These are phyloP conservation scores for Delichon dasypus DNA, from an alignment of 2,797 vertebrate species.

Conservation along the genomic window DNA sequence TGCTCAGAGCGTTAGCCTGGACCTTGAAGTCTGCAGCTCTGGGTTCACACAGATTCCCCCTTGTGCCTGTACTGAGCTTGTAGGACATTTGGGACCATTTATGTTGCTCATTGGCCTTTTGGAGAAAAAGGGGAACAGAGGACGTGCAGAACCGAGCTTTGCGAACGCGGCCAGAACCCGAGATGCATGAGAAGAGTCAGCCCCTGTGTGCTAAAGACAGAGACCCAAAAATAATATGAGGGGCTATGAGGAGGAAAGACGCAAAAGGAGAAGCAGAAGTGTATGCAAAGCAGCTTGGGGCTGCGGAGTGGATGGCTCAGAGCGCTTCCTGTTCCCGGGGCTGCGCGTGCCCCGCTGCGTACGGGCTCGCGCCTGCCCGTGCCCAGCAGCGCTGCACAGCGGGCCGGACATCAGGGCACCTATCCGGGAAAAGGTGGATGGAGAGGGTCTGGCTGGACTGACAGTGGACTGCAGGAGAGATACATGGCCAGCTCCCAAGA, in stretches of 20 bases:
- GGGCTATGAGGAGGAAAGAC: neutral
- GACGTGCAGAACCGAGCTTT: neutral
- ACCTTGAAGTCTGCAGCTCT: neutral
- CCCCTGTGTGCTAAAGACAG: neutral
- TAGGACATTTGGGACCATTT: neutral
- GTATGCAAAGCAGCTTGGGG: constrained; percentile 73
- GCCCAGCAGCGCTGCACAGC: neutral
- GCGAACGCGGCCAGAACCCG: accelerated
- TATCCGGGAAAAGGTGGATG: neutral
- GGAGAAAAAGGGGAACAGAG: neutral
- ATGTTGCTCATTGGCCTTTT: neutral
- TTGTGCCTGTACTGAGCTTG: neutral
- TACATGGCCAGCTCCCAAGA: constrained; percentile 46
- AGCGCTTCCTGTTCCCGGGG: constrained; percentile 77
- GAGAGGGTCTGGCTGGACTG: neutral
- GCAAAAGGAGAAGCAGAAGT: constrained; percentile 80
- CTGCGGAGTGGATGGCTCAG: constrained; percentile 62
- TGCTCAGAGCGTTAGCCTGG: neutral
- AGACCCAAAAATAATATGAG: neutral
- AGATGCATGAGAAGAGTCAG: neutral
- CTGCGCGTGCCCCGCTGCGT: neutral
- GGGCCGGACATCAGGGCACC: neutral
- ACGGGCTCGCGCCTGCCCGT: neutral
- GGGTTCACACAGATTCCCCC: neutral
- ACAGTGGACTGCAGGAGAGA: neutral